Percentiles rank a stretch among this genome's conserved stretches.
These are phyloP conservation scores for Vannuccia rotundouncinata DNA, from an alignment of 2,888 invertebrate genomes.

Conservation along the genomic window DNA sequence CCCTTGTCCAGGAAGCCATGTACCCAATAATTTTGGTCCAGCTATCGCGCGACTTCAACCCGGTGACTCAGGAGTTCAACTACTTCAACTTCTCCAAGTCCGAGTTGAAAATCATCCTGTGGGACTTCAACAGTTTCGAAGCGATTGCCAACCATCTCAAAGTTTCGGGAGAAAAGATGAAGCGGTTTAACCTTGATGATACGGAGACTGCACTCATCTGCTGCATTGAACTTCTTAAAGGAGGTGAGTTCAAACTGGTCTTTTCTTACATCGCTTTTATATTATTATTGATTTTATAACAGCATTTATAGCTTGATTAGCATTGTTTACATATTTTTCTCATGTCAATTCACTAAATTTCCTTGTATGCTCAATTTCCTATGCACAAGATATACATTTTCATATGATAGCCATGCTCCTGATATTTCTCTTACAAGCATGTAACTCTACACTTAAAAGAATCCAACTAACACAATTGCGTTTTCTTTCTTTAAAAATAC, in stretches of 20 bases:
- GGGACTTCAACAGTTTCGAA: constrained; percentile 22
- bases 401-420: too few species aligned
- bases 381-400: too few species aligned
- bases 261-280: too few species aligned
- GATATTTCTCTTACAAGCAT: too few species aligned
- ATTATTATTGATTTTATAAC: too few species aligned
- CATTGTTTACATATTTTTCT: too few species aligned
- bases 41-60: constrained; percentile 34
- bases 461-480: too few species aligned
- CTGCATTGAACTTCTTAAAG: constrained; percentile 33
- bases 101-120: constrained; percentile 31
- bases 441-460: too few species aligned
- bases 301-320: too few species aligned
- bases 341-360: too few species aligned
- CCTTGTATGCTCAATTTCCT: too few species aligned
- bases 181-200: constrained; percentile 29
- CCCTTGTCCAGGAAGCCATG: constrained; percentile 36
- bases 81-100: constrained; percentile 36
- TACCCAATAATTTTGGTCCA: constrained; percentile 37
- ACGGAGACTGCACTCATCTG: constrained; percentile 30
- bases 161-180: constrained; percentile 32
- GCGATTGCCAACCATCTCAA: constrained; percentile 30
- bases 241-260: constrained; percentile 34
- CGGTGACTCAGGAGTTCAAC: constrained; percentile 36
- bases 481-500: too few species aligned